Conservation (phyloP, 2,888 invertebrate species). For the Drosophila nr. medialis region DNA sequence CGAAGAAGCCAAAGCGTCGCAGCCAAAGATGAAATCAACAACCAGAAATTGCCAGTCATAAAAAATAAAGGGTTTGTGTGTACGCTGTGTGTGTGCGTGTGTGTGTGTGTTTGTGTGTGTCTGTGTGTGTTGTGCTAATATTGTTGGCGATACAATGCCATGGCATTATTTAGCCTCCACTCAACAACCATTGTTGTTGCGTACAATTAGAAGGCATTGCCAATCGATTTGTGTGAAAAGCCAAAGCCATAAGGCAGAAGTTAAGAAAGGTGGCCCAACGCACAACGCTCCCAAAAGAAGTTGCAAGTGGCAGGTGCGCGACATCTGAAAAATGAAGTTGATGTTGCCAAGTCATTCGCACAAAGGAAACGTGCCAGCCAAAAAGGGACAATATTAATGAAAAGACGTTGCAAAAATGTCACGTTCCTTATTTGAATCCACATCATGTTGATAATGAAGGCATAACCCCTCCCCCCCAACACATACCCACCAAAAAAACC, state of each 20-base stretch:
- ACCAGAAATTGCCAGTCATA: slow-evolving; percentile 78
- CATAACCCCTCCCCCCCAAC: slow-evolving; percentile 4
- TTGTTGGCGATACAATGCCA: slow-evolving; percentile 61
- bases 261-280: slow-evolving; percentile 65
- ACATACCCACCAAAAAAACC: not conserved
- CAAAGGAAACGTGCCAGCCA: slow-evolving; percentile 47
- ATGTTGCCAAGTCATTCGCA: slow-evolving; percentile 58
- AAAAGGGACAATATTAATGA: slow-evolving; percentile 73
- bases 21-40: slow-evolving; percentile 80
- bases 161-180: slow-evolving; percentile 44
- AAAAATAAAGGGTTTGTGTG: slow-evolving; percentile 66
- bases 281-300: slow-evolving; percentile 46
- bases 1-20: slow-evolving; percentile 67
- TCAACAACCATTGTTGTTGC: slow-evolving; percentile 34
- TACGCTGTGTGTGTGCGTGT: slow-evolving; percentile 19
- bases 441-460: slow-evolving; percentile 62
- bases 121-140: slow-evolving; percentile 66
- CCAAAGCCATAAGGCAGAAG: slow-evolving; percentile 65
- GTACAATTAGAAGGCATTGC: slow-evolving; percentile 80
- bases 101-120: slow-evolving; percentile 10
- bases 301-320: slow-evolving; percentile 65
- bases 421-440: slow-evolving; percentile 72
- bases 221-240: slow-evolving; percentile 79
- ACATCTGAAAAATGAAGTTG: slow-evolving; percentile 72
- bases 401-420: slow-evolving; percentile 75